Evolutionary conservation across 2,888 invertebrate genomes (phyloP).

Genomic region (Nasonovia ribisnigri): DNA sequence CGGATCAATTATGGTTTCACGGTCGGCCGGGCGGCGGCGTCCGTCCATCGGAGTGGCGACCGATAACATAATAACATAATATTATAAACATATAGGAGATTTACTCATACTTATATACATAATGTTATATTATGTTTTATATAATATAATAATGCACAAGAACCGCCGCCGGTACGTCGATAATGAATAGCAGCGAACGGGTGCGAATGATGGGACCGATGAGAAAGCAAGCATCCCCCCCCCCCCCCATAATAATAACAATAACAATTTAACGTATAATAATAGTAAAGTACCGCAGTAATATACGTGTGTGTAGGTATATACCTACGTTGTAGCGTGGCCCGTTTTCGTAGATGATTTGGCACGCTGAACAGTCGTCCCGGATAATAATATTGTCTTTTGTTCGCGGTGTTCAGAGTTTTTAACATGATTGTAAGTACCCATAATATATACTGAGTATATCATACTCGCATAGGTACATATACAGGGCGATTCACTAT

Average conservation of each 20-base stretch:
- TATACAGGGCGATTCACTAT: no score
- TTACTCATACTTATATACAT: neutral
- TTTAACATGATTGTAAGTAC: slow-evolving; percentile 33
- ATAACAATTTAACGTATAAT: neutral
- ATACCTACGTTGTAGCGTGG: neutral
- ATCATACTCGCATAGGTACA: neutral
- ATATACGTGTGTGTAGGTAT: neutral
- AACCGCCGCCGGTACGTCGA: neutral
- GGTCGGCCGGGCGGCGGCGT: neutral
- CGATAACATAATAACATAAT: neutral
- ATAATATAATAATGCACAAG: neutral
- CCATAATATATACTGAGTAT: no score
- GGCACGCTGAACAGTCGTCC: neutral
- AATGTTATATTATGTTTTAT: neutral
- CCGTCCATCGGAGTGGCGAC: neutral
- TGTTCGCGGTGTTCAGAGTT: slow-evolving; percentile 3
- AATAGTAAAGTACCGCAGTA: neutral
- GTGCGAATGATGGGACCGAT: neutral
- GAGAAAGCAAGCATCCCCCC: neutral
- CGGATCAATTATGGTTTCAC: slow-evolving; percentile 55
- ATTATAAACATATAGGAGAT: neutral
- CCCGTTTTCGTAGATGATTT: slow-evolving; percentile 46
- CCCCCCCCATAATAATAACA: neutral
- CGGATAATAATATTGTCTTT: neutral
- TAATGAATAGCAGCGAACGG: neutral